Evolutionary conservation across 1,140 invertebrate genomes (phyloP).

Genomic region (Drosophila orena): DNA sequence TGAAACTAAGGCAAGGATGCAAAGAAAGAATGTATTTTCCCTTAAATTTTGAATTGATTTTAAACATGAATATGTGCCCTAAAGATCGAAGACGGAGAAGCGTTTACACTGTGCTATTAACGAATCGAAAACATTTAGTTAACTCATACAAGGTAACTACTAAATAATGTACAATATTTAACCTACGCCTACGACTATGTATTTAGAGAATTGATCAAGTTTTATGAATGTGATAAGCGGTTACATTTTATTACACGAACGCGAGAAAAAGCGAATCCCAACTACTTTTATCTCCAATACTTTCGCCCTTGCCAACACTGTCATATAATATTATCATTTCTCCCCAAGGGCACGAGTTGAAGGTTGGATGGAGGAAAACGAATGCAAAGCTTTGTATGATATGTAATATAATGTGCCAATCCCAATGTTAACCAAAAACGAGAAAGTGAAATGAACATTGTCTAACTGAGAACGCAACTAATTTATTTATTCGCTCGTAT

Average conservation of each 20-base stretch:
- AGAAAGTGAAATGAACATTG: constrained; percentile 16
- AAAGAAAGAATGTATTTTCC: not conserved
- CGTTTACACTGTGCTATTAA: constrained; percentile 71
- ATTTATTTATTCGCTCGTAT: constrained; percentile 62
- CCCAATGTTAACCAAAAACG: constrained; percentile 61
- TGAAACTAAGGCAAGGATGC: constrained; percentile 2
- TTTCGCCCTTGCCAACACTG: constrained; percentile 36
- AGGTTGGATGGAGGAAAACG: constrained; percentile 6
- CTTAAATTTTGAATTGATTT: constrained; percentile 10
- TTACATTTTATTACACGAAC: constrained; percentile 60
- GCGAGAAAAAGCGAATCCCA: constrained; percentile 7
- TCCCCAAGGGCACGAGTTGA: constrained; percentile 26
- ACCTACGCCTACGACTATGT: constrained; percentile 41
- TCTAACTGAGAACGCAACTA: constrained; percentile 30
- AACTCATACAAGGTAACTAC: constrained; percentile 63
- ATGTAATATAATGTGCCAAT: constrained; percentile 81
- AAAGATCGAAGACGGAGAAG: constrained; percentile 18
- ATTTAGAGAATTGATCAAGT: constrained; percentile 57
- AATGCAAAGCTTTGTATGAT: constrained; percentile 70
- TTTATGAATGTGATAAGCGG: constrained; percentile 70
- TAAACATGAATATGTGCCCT: constrained; percentile 56
- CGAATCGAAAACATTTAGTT: constrained; percentile 61
- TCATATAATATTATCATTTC: constrained; percentile 1
- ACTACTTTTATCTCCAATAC: constrained; percentile 17
- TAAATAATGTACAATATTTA: constrained; percentile 57